Conservation (phyloP, 2,888 invertebrate species). For the Oligia latruncula region DNA sequence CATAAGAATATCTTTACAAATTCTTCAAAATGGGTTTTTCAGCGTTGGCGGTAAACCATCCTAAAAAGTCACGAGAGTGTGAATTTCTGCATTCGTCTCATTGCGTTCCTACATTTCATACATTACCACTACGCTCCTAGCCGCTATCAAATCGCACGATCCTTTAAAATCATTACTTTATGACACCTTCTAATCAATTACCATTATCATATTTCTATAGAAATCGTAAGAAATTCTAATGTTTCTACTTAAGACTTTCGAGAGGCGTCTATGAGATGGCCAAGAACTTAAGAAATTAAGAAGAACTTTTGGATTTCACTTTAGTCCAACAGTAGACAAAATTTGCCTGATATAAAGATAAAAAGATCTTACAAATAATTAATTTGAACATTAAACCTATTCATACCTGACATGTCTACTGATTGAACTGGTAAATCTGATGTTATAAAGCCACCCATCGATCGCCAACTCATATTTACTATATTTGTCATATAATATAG, state of each 20-base stretch:
- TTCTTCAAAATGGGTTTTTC: constrained; percentile 36
- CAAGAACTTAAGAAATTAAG: background rate
- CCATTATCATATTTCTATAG: constrained; percentile 47
- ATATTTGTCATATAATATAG: constrained; percentile 19
- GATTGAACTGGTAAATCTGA: constrained; percentile 13
- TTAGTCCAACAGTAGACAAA: constrained; percentile 34
- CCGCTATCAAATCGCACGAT: constrained; percentile 72
- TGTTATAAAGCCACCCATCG: constrained; percentile 1
- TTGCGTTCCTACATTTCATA: constrained; percentile 66
- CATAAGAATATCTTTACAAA: constrained; percentile 27
- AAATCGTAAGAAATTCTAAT: constrained; percentile 39
- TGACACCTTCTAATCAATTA: constrained; percentile 61
- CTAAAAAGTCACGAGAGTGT: constrained; percentile 46
- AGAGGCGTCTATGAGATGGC: constrained; percentile 13
- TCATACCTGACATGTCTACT: constrained; percentile 26
- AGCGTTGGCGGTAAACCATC: constrained; percentile 50
- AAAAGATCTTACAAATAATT: constrained; percentile 3
- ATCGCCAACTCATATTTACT: constrained; percentile 18
- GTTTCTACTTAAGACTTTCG: constrained; percentile 24
- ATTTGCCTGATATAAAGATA: background rate
- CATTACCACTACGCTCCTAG: constrained; percentile 72
- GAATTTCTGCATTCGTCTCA: constrained; percentile 47
- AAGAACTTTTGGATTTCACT: background rate
- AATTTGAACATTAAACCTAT: background rate
- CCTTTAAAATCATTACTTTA: constrained; percentile 57